phyloP scores from a whole-genome alignment of 2,113 vertebrate species.

The Thalassarche chlororhynchos region DNA sequence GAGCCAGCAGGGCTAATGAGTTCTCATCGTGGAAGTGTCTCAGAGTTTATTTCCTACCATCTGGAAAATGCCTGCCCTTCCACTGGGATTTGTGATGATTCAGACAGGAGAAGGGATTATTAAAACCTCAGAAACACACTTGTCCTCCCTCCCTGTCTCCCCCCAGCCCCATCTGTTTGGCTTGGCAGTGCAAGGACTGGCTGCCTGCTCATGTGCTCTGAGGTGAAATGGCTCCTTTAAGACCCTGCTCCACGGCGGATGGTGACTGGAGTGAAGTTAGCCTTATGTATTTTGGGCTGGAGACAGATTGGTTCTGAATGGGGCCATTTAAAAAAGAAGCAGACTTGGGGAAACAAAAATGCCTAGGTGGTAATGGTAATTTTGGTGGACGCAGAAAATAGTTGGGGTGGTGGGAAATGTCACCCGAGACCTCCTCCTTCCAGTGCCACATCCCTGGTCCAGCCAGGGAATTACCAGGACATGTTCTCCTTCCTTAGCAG shows the following conservation, averaged over 20 bases:
- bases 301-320: not conserved
- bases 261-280: not conserved
- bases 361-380: not conserved
- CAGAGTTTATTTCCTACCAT: conserved; percentile 52
- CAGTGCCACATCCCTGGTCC: not conserved
- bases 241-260: not conserved
- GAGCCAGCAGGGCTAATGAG: conserved; percentile 48
- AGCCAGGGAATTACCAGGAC: not conserved
- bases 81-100: conserved; percentile 4
- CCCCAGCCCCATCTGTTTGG: not conserved
- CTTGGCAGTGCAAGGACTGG: not conserved
- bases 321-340: not conserved
- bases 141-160: not conserved
- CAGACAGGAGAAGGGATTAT: conserved; percentile 25
- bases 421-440: not conserved
- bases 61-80: conserved; percentile 52
- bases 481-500: not conserved
- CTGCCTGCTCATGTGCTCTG: not conserved
- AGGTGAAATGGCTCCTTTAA: not conserved
- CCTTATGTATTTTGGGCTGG: not conserved
- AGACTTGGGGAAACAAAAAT: not conserved
- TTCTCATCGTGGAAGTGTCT: not conserved
- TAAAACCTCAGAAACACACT: not conserved
- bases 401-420: not conserved
- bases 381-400: not conserved